Evolutionary conservation across 2,797 vertebrate species (phyloP).

Genomic region (Lycodopsis pacificus): DNA sequence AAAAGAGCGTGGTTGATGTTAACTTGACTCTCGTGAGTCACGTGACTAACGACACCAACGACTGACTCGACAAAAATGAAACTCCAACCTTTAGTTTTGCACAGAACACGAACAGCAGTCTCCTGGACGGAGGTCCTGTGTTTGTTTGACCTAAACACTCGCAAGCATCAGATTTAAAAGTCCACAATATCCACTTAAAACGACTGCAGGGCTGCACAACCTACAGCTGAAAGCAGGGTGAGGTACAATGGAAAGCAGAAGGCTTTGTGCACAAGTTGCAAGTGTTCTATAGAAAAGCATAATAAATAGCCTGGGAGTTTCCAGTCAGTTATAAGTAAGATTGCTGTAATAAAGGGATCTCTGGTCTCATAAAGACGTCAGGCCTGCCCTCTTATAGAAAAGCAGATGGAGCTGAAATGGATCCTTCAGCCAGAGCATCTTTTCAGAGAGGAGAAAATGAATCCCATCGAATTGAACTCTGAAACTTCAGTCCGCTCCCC

Average conservation of each 20-base stretch:
- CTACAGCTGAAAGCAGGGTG: not conserved
- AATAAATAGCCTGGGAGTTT: conserved; percentile 12
- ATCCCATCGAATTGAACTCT: conserved; percentile 40
- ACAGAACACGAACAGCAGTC: too few relatives aligned
- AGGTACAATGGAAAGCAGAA: not conserved
- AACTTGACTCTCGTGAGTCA: too few relatives aligned
- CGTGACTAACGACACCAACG: too few relatives aligned
- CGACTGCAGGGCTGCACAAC: not conserved
- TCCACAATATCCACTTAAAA: not conserved
- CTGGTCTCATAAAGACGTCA: conserved; percentile 22
- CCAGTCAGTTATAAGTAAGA: conserved; percentile 18
- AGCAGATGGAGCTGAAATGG: conserved; percentile 32
- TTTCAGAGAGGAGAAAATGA: conserved; percentile 46
- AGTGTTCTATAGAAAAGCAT: not conserved
- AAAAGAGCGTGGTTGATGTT: too few relatives aligned
- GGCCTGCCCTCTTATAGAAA: conserved; percentile 6
- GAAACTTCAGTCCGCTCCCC: not conserved
- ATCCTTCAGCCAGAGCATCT: conserved; percentile 40
- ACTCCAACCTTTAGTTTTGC: too few relatives aligned
- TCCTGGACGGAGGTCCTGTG: too few relatives aligned
- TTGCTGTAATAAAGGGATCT: conserved; percentile 18
- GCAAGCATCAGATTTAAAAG: not conserved
- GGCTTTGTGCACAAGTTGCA: not conserved
- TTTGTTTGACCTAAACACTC: not conserved
- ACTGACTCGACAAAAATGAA: too few relatives aligned